Evolutionary conservation across 2,113 vertebrate species (phyloP).

Genomic region (Loxodonta africana): DNA sequence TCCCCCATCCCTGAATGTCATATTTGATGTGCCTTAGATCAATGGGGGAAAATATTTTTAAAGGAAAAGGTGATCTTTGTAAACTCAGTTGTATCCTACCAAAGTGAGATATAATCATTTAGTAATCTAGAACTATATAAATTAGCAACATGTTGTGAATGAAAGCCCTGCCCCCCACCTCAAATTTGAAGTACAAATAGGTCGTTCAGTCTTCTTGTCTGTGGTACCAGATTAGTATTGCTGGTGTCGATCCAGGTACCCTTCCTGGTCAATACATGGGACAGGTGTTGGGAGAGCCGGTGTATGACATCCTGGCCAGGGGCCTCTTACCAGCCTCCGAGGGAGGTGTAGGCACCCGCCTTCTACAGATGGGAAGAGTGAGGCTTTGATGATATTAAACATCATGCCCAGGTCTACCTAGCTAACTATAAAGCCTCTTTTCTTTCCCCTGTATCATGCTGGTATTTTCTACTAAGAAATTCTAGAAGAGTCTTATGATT

Average conservation of each 20-base stretch:
- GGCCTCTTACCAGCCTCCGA: background rate
- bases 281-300: too few relatives aligned
- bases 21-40: background rate
- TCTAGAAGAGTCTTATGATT: background rate
- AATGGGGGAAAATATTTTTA: background rate
- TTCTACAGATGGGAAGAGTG: background rate
- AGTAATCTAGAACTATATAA: background rate
- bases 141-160: background rate
- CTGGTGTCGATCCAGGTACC: rapidly evolving
- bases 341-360: background rate
- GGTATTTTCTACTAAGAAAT: background rate
- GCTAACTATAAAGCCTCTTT: background rate
- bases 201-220: background rate
- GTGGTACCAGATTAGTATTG: background rate
- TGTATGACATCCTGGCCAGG: rapidly evolving
- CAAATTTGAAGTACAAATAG: background rate
- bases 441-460: background rate
- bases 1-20: background rate
- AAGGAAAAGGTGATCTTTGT: background rate
- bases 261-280: background rate
- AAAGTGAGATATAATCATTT: background rate
- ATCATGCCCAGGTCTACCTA: background rate
- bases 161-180: background rate
- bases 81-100: background rate
- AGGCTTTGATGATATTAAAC: background rate